Evolutionary conservation across 1,140 invertebrate species (phyloP).

Genomic region (Penaeus vannamei): DNA sequence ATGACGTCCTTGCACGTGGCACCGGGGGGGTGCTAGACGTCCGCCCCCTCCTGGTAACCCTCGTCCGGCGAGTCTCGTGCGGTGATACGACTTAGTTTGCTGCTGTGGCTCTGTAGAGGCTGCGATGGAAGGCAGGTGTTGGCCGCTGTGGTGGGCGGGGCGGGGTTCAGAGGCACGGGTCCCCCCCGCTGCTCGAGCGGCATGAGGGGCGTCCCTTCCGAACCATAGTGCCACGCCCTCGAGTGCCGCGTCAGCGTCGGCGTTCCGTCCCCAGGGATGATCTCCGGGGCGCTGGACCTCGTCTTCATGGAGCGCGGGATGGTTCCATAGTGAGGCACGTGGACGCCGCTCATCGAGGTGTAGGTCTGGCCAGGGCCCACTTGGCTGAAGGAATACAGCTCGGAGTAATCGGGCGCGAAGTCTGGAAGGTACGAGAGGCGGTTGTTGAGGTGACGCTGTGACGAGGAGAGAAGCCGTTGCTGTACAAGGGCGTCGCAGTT

Average conservation of each 20-base stretch:
- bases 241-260: conserved; percentile 47
- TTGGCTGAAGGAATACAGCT: conserved; percentile 51
- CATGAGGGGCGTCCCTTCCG: conserved; percentile 30
- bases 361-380: conserved; percentile 41
- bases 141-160: conserved; percentile 42
- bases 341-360: conserved; percentile 17
- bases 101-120: conserved; percentile 64
- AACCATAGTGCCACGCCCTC: conserved; percentile 50
- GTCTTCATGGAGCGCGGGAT: conserved; percentile 62
- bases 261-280: conserved; percentile 59
- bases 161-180: not conserved
- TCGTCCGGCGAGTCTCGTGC: conserved; percentile 89
- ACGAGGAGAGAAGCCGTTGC: conserved; percentile 38
- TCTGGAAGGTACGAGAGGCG: conserved; percentile 58
- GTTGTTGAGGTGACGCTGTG: conserved; percentile 52
- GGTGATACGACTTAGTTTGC: conserved; percentile 71
- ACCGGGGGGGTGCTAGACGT: conserved; percentile 77
- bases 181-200: conserved; percentile 17
- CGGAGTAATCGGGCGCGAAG: conserved; percentile 63
- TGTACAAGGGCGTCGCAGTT: conserved; percentile 45
- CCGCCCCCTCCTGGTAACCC: conserved; percentile 91
- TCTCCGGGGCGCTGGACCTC: conserved; percentile 49
- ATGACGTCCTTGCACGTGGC: not conserved
- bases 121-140: conserved; percentile 55
- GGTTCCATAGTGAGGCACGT: conserved; percentile 57